Evolutionary conservation across 2,888 invertebrate genomes (phyloP).

Genomic region (Hydrotaea cyrtoneurina): DNA sequence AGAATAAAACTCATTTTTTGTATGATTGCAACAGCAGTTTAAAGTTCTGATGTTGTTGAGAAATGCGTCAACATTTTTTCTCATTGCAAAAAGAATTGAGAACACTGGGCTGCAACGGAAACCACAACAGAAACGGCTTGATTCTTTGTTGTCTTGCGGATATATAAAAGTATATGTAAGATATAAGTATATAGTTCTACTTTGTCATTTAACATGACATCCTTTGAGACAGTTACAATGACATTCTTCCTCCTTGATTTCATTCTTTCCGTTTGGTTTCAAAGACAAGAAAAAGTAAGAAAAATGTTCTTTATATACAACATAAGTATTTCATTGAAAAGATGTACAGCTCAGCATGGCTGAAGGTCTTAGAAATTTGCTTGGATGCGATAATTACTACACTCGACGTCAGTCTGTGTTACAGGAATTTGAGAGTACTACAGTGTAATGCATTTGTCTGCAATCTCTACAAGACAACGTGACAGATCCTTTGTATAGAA

Average conservation of each 20-base stretch:
- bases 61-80: slow-evolving; percentile 32
- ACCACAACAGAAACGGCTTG: slow-evolving; percentile 30
- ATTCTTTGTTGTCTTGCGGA: not conserved
- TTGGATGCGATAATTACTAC: too few relatives aligned
- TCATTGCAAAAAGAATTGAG: not conserved
- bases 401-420: too few relatives aligned
- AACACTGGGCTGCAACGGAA: not conserved
- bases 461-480: too few relatives aligned
- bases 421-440: too few relatives aligned
- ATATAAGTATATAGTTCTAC: not conserved
- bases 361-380: not conserved
- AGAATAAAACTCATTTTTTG: slow-evolving; percentile 23
- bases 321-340: not conserved
- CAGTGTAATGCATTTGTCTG: too few relatives aligned
- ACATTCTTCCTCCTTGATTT: slow-evolving; percentile 32
- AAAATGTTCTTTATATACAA: not conserved
- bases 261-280: not conserved
- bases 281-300: not conserved
- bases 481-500: too few relatives aligned
- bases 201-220: slow-evolving; percentile 35
- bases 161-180: not conserved
- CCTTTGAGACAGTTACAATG: slow-evolving; percentile 37
- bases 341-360: not conserved
- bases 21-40: not conserved
- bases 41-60: not conserved